phyloP scores from a whole-genome alignment of 2,797 vertebrate genomes.

The Acanthurus leucopareius region DNA sequence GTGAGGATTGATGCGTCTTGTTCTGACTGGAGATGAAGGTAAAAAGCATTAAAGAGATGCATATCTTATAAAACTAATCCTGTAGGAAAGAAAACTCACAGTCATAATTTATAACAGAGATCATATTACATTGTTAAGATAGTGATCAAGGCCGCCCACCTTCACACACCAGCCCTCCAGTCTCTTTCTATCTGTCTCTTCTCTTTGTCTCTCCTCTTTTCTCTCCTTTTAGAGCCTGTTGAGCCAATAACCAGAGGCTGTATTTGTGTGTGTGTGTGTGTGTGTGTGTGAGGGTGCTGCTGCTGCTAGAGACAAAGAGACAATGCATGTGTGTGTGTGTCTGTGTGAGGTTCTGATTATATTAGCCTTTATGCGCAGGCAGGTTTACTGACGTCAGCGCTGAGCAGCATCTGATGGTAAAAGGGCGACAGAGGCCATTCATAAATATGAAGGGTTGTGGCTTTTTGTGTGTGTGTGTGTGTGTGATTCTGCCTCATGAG shows the following conservation, averaged over 20 bases:
- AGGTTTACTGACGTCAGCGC: constrained; percentile 75
- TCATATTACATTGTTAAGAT: constrained; percentile 53
- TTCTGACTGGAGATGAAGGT: background rate
- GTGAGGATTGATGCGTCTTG: background rate
- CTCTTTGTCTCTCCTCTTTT: constrained; percentile 7
- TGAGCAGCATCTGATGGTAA: constrained; percentile 54
- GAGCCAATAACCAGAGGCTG: constrained; percentile 29
- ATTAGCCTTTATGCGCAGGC: constrained; percentile 72
- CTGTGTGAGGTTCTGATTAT: constrained; percentile 64
- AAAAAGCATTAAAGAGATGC: background rate
- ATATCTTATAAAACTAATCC: background rate
- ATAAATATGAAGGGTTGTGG: constrained; percentile 46
- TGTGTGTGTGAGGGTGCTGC: constrained; percentile 2
- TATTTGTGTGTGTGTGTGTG: constrained; percentile 20
- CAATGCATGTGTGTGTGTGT: constrained; percentile 14
- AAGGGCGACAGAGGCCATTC: constrained; percentile 40
- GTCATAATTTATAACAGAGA: constrained; percentile 27
- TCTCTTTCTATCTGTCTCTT: background rate
- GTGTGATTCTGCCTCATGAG: constrained; percentile 31
- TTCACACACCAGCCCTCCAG: constrained; percentile 18
- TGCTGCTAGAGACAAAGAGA: constrained; percentile 48
- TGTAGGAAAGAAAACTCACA: background rate
- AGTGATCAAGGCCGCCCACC: constrained; percentile 19
- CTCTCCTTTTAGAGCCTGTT: constrained; percentile 27
- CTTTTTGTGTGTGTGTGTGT: constrained; percentile 17